Conservation (phyloP, 2,797 vertebrate genomes). For the Chelon labrosus region DNA sequence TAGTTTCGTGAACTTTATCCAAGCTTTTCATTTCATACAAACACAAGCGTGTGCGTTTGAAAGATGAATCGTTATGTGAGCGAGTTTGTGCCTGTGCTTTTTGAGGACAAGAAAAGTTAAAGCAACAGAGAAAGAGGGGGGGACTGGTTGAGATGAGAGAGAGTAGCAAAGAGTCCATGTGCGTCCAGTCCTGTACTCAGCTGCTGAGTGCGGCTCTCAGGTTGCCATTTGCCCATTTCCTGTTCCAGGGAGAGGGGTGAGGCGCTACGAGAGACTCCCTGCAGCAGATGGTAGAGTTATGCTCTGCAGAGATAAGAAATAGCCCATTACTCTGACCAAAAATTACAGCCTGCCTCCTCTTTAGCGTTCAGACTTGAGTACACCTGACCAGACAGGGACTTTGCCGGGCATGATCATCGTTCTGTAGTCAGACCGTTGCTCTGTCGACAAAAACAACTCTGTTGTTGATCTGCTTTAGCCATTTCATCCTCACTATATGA, state of each 20-base stretch:
- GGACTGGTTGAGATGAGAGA: constrained; percentile 25
- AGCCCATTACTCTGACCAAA: constrained; percentile 79
- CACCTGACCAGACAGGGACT: constrained; percentile 75
- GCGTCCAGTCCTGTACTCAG: constrained; percentile 64
- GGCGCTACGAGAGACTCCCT: constrained; percentile 69
- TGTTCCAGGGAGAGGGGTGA: constrained; percentile 66
- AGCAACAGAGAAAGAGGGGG: neutral
- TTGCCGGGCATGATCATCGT: constrained; percentile 48
- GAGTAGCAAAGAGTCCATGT: constrained; percentile 49
- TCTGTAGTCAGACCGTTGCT: constrained; percentile 53
- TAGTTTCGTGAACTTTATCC: neutral
- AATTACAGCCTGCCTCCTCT: constrained; percentile 79
- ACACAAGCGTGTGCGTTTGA: neutral
- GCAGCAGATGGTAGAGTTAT: constrained; percentile 84
- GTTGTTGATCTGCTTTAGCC: constrained; percentile 23
- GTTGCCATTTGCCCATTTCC: constrained; percentile 69
- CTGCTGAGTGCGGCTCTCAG: constrained; percentile 70
- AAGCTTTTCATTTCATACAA: neutral
- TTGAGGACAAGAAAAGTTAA: constrained; percentile 32
- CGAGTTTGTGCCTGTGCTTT: constrained; percentile 2
- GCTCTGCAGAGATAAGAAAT: constrained; percentile 82
- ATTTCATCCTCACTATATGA: neutral
- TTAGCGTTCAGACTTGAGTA: constrained; percentile 75
- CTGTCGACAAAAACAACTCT: constrained; percentile 22
- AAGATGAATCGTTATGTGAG: neutral